A percentile compares a stretch with the other conserved stretches of the same genome.
These are phyloP conservation scores for Nettapus auritus DNA, from an alignment of 2,113 vertebrate species.

Conservation along the genomic window DNA sequence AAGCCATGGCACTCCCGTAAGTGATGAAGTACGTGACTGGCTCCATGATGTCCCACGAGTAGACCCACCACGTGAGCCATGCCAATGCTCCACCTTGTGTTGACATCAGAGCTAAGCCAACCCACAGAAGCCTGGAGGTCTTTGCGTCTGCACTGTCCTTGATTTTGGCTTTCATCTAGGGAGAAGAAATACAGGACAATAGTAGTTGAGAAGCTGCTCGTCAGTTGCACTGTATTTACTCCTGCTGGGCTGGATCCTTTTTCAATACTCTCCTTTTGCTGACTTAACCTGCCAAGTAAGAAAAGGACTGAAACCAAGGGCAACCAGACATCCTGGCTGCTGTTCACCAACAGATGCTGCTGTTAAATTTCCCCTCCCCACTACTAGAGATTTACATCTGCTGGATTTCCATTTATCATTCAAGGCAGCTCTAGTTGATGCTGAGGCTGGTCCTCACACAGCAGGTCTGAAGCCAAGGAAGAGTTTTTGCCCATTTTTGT, in stretches of 20 bases:
- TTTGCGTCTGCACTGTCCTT: slow-evolving; percentile 74
- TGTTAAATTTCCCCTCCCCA: background rate
- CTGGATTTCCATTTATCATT: background rate
- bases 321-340: background rate
- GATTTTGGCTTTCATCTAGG: slow-evolving; percentile 84
- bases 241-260: background rate
- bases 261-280: background rate
- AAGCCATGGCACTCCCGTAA: slow-evolving; percentile 88
- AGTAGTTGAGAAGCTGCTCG: background rate
- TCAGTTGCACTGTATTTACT: background rate
- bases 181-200: background rate
- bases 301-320: background rate
- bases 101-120: slow-evolving; percentile 88
- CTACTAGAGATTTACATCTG: background rate
- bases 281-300: background rate
- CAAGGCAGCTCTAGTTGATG: background rate
- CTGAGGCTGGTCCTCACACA: background rate
- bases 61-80: slow-evolving; percentile 98
- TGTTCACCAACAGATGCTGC: background rate
- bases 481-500: background rate
- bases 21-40: slow-evolving; percentile 96
- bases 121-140: slow-evolving; percentile 81
- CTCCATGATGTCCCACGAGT: slow-evolving; percentile 98
- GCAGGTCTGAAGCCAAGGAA: background rate
- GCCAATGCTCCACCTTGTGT: slow-evolving; percentile 90